Percentiles rank a stretch among this genome's conserved stretches.
Conservation (phyloP, 2,888 invertebrate species). For the Cerastoderma edule region DNA sequence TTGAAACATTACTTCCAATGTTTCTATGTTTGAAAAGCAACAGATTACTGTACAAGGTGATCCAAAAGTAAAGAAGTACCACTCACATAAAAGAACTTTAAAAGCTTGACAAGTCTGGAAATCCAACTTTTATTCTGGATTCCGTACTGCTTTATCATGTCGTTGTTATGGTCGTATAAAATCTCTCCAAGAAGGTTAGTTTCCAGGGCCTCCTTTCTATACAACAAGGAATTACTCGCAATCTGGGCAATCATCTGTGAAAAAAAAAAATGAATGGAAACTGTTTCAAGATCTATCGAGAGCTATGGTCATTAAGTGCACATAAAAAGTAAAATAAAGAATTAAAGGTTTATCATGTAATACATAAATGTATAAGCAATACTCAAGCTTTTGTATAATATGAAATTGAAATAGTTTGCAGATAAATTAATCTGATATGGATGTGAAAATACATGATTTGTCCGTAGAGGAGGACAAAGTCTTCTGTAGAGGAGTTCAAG, state of each 20-base stretch:
- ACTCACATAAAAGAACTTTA: constrained; percentile 43
- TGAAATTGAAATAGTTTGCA: background rate
- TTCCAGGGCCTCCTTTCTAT: constrained; percentile 65
- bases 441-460: too few species aligned
- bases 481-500: too few species aligned
- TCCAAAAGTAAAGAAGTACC: too few species aligned
- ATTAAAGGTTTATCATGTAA: background rate
- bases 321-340: background rate
- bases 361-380: background rate
- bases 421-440: background rate
- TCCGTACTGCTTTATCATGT: constrained; percentile 65
- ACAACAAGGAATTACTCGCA: constrained; percentile 41
- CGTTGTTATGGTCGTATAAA: constrained; percentile 68
- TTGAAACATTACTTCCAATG: background rate
- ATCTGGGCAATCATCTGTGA: constrained; percentile 37
- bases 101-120: constrained; percentile 9
- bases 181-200: constrained; percentile 75
- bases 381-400: background rate
- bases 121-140: constrained; percentile 46
- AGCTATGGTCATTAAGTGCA: too few species aligned
- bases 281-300: too few species aligned
- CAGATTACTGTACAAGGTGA: too few species aligned
- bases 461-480: too few species aligned
- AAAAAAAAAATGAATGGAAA: background rate
- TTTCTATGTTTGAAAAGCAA: too few species aligned